Percentiles rank a stretch among this genome's conserved stretches.
phyloP scores from a whole-genome alignment of 2,797 vertebrate species.

The Phoeniculus purpureus region DNA sequence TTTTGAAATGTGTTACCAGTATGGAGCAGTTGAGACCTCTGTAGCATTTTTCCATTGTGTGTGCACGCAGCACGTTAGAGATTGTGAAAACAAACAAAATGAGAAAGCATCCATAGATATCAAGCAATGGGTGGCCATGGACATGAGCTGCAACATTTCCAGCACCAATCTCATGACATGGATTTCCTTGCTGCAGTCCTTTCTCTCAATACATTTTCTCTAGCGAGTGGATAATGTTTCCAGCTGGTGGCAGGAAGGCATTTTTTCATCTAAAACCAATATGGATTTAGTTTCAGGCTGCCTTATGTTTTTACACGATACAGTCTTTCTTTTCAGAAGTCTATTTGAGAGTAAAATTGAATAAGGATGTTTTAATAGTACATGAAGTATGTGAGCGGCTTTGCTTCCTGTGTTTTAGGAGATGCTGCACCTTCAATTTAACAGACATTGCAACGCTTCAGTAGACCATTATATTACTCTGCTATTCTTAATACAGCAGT shows the following conservation, averaged over 20 bases:
- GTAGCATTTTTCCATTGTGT: background rate
- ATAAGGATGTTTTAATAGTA: constrained; percentile 44
- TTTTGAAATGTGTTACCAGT: background rate
- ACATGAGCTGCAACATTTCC: background rate
- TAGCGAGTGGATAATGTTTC: constrained; percentile 22
- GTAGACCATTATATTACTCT: constrained; percentile 50
- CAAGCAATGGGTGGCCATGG: background rate
- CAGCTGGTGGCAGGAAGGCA: background rate
- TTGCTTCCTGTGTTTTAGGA: constrained; percentile 30
- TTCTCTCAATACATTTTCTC: background rate
- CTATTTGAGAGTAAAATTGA: constrained; percentile 57
- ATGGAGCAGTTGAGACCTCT: background rate
- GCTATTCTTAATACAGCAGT: constrained; percentile 8
- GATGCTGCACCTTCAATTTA: constrained; percentile 50
- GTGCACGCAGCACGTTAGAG: background rate
- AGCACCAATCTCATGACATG: background rate
- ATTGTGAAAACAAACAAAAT: background rate
- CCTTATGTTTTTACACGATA: constrained; percentile 42
- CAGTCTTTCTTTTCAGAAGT: constrained; percentile 18
- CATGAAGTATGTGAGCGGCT: constrained; percentile 33
- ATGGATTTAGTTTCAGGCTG: constrained; percentile 28
- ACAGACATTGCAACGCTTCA: constrained; percentile 1
- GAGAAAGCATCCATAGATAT: background rate
- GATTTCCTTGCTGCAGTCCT: background rate
- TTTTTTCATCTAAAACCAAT: constrained; percentile 40